Conservation (phyloP, 2,888 invertebrate species). For the Drosophila maculinotata region DNA sequence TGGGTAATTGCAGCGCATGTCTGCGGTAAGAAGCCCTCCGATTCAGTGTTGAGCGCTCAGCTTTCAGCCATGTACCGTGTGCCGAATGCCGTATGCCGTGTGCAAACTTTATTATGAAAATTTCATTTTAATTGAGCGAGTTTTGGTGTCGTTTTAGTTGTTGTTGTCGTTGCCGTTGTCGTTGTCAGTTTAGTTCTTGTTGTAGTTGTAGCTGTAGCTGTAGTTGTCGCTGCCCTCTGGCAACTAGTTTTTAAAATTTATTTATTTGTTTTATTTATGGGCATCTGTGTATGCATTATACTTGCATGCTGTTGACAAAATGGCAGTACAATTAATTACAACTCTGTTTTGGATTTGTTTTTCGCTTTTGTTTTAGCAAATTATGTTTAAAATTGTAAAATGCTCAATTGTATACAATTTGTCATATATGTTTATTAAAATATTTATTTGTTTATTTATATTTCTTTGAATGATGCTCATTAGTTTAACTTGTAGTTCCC, state of each 20-base stretch:
- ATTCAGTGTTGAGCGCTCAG: slow-evolving; percentile 20
- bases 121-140: slow-evolving; percentile 77
- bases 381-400: background rate
- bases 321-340: slow-evolving; percentile 32
- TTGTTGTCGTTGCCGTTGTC: slow-evolving; percentile 20
- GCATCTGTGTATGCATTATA: slow-evolving; percentile 45
- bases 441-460: too few species aligned
- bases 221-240: slow-evolving; percentile 17
- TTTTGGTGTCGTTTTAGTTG: slow-evolving; percentile 26
- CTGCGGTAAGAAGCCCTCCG: slow-evolving; percentile 42
- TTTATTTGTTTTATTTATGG: slow-evolving; percentile 7
- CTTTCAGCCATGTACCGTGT: slow-evolving; percentile 16
- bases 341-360: background rate
- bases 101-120: slow-evolving; percentile 75
- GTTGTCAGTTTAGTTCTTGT: slow-evolving; percentile 6
- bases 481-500: too few species aligned
- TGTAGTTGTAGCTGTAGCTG: slow-evolving; percentile 1
- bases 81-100: slow-evolving; percentile 15
- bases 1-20: slow-evolving; percentile 50
- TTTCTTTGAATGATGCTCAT: too few species aligned
- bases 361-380: background rate
- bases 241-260: slow-evolving; percentile 12
- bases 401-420: too few species aligned
- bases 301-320: slow-evolving; percentile 30
- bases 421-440: too few species aligned